phyloP scores from a whole-genome alignment of 2,113 vertebrate genomes.

The Dasyprocta punctata region DNA sequence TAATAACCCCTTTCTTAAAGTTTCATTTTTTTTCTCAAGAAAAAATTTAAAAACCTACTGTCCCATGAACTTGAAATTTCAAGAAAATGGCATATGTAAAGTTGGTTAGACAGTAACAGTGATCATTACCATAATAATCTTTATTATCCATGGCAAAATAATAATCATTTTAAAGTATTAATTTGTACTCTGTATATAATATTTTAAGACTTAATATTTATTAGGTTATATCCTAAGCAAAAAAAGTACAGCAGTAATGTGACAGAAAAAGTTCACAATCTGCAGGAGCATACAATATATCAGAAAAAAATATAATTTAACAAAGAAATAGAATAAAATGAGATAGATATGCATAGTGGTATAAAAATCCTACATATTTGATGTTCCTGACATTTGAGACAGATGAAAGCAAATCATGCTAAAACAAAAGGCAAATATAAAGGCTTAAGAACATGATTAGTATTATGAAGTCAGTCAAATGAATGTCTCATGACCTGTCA shows the following conservation, averaged over 20 bases:
- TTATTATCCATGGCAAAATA: constrained; percentile 39
- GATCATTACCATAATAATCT: not conserved
- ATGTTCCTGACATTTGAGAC: not conserved
- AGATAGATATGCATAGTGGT: not conserved
- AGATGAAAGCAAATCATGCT: not conserved
- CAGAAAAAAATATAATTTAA: not conserved
- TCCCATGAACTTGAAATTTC: not conserved
- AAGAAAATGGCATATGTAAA: not conserved
- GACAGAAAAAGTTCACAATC: not conserved
- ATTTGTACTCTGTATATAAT: not conserved
- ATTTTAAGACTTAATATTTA: not conserved
- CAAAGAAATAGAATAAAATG: not conserved
- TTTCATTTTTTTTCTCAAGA: not conserved
- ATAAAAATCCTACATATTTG: not conserved
- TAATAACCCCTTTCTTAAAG: not conserved
- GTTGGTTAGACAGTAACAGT: not conserved
- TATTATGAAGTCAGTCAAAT: not conserved
- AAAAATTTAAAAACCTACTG: not conserved
- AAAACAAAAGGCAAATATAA: not conserved
- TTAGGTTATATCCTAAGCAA: not conserved
- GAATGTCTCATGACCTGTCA: not conserved
- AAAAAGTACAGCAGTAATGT: not conserved
- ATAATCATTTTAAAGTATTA: not conserved
- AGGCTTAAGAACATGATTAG: not conserved
- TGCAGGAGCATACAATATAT: not conserved